Evolutionary conservation across 2,888 invertebrate species (phyloP), one percentile per base, ranked within the genome.

Genomic region (Imbricaverruca yamaguchii): DNA sequence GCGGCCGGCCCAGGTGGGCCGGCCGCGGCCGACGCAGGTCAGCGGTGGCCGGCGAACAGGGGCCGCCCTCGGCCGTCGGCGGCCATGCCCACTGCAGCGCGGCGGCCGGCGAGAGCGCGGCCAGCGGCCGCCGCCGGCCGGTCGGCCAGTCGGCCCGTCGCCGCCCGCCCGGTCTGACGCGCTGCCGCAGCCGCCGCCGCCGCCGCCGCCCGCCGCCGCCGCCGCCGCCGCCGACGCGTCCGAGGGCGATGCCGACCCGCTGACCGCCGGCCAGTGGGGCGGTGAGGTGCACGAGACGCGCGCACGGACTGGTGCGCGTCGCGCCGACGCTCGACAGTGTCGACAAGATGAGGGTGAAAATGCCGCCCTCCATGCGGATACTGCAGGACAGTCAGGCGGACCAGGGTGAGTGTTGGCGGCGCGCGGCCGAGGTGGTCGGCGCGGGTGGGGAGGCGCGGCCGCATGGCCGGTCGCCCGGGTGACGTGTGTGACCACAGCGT

Each of bases 141-240:
- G 67, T 4, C 39, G 67, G 67, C 25, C 69, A 65, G 69, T 39
- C 69, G 69, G 7, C 25, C 6, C 25, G 69, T 0, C 69, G 69
- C 15, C 69, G 55, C 18, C 74, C 74, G 74, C 53, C 55, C 74
- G 53, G 74, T 15, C 74, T 23, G 74, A 74, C 53, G 53, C 74
- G 53, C 74, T 39, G 69, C 39, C 69, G 39, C 39, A 13, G 39
- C 39, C 39, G 39, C 74, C 10, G 74, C 74, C 18, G 74, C 67
- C 25, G 74, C 74, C 74, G 74, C 55, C 74, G 69, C 69, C 69
- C 39, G 74, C 55, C 74, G 74, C 53, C 69, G 69, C 69, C 69
- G 53, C 53, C 39, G 69, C 39, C 39, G 53, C 53, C 55, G 55
- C 53, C 74, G 53, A 39, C 74, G 13, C 15, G 74, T 21, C 67